Evolutionary conservation across 2,888 invertebrate genomes (phyloP), one percentile per base, ranked within the genome.

Genomic region (Agrochola litura): DNA sequence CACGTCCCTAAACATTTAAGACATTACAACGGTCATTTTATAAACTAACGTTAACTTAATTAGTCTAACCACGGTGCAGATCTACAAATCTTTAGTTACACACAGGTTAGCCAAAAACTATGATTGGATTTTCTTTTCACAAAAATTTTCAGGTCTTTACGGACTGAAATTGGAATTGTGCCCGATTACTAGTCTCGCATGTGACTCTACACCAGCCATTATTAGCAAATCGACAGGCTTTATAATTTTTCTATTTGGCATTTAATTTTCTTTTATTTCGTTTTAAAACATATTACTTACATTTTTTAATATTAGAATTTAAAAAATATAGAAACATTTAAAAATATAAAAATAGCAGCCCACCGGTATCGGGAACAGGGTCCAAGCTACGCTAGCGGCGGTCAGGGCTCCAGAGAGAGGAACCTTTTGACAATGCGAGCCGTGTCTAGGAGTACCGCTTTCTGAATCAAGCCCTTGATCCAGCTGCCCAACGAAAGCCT

Each of bases 161-260:
- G 9, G 43, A 25, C 25, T 1, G 25, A 56, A 83, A 69, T 82
- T 82, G 81, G 83, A 83, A 83, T 83, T 83, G 66, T 82, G 81
- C 83, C 81, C 81, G 69, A 78, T 73, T 37, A 72, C 58, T 41
- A 64, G 54, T 61, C 56, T 60, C 60, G n/a, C 68, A n/a, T 37
- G 64, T 46, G 25, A 60, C 56, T 63, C 61, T 65, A 10, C 41
- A 58, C 37, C 58, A n/a, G 54, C 54, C 46, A 25, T 65, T 41
- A 81, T 60, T 49, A 49, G 72, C 6, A 58, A 68, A 64, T 25
- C 4, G 41, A 64, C 14, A 72, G 46, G 43, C 8, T 64, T 60
- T 68, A 41, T 68, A 60, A 68, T 49, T 0, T 54, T 68, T 56
- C 9, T 65, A 65, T 46, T 73, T 49, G 1, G 30, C 6, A 46